Evolutionary conservation across 2,797 vertebrate genomes (phyloP), one percentile per base, ranked within the genome.

Genomic region (Eupleurogrammus muticus): DNA sequence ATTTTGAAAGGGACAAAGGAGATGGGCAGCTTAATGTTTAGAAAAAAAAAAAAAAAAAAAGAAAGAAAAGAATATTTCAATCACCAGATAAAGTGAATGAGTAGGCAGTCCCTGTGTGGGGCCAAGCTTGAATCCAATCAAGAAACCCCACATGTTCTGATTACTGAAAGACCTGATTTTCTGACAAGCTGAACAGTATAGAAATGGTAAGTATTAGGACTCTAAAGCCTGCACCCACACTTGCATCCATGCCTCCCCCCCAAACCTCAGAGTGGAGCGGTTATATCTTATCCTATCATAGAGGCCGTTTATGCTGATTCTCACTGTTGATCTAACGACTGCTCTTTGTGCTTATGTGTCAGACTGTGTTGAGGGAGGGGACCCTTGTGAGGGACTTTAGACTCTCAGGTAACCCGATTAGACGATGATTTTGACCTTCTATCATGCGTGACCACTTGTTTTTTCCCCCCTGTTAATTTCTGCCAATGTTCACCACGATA

Each of bases 311-410:
- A 42, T 73, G 17, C 75, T 78, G 56, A 67, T 58, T 79, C 69
- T 86, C 67, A 35, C 70, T 87, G 77, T 87, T 56, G 79, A 62
- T 90, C 91, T 94, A 92, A 94, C 88, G 49, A 85, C 55, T 89
- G 79, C 87, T 93, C 80, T 92, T 86, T 93, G 89, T 92, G 90
- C 90, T 86, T 90, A 80, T 90, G 82, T 89, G 79, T 91, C 90
- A 94, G 93, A 92, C 87, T 92, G 81, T 92, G 79, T 91, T 86
- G 93, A 93, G 90, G 88, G 86, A 85, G 86, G 91, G 82, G 90
- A 92, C 55, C 87, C 90, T 77, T 89, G 90, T 92, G 92, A 90
- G 86, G 88, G 92, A 88, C 92, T 90, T 89, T 94, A 94, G 88
- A 82, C 83, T 84, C 79, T 79, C 87, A 94, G 93, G 93, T 94